Percentiles rank a stretch among this genome's conserved stretches.
Conservation (phyloP, 2,888 invertebrate genomes). For the Lasioglossum oenotherae region DNA sequence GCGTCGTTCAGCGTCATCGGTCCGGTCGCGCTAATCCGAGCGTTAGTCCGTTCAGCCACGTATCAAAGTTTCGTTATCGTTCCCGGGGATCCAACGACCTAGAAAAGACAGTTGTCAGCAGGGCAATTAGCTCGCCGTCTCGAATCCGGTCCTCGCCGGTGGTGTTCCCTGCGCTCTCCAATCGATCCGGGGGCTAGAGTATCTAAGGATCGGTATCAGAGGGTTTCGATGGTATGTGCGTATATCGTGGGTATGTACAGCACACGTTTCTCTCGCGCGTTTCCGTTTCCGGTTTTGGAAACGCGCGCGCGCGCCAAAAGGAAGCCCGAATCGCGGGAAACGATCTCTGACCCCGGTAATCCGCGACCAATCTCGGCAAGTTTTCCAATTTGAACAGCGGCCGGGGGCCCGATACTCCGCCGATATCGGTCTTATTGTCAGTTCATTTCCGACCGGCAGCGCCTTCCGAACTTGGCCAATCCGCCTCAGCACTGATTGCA, state of each 20-base stretch:
- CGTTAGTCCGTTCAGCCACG: neutral
- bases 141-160: slow-evolving; percentile 24
- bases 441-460: neutral
- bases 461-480: slow-evolving; percentile 4
- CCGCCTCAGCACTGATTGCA: slow-evolving; percentile 15
- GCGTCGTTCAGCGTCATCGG: neutral
- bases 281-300: slow-evolving; percentile 20
- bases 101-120: neutral
- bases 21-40: neutral
- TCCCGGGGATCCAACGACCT: neutral
- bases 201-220: slow-evolving; percentile 64
- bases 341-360: slow-evolving; percentile 41
- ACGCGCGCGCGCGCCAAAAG: slow-evolving; percentile 37
- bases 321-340: slow-evolving; percentile 37
- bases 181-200: slow-evolving; percentile 55
- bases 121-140: slow-evolving; percentile 18
- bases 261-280: slow-evolving; percentile 37
- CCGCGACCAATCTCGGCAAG: slow-evolving; percentile 42
- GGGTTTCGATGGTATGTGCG: slow-evolving; percentile 60
- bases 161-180: slow-evolving; percentile 56
- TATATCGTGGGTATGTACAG: slow-evolving; percentile 59
- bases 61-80: neutral
- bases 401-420: slow-evolving; percentile 40
- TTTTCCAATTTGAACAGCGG: slow-evolving; percentile 41
- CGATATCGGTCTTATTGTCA: slow-evolving; percentile 27